Base-by-base conservation (phyloP, 2,797 vertebrate genomes). In the Pampus argenteus region DNA sequence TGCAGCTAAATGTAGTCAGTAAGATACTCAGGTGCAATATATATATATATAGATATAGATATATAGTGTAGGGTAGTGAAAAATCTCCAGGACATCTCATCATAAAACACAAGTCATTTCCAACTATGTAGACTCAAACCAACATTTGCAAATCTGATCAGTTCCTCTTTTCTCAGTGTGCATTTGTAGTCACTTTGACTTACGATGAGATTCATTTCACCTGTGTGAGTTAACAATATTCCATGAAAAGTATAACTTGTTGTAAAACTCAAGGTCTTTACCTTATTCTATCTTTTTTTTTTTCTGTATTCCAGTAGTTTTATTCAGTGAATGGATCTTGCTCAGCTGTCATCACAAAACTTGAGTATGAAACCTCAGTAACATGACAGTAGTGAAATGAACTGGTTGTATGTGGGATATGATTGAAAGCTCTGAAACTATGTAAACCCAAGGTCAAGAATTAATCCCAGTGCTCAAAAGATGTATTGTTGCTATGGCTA, bases 21-120 rank as follows among this genome's bases (percentile, higher is more conserved):
- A 34, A 66, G 45, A 76, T 76, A 82, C 54, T 36, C 48, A 38
- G 66, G 66, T 73, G 50, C 49, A 67, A n/a, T n/a, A n/a, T n/a
- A n/a, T n/a, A n/a, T n/a, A n/a, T n/a, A n/a, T n/a, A n/a, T n/a
- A n/a, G n/a, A n/a, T n/a, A n/a, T n/a, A n/a, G n/a, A n/a, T n/a
- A n/a, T 49, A 45, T 54, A 54, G 49, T 25, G 55, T 28, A 52
- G 51, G 25, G 44, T 31, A 52, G 54, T 28, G 44, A 72, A 71
- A 83, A 64, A 65, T 68, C 58, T 44, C 55, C 50, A 73, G 66
- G 57, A 40, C 2, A 23, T 34, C 10, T 73, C 59, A 58, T 70
- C 55, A 59, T 76, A 31, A 72, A 78, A 34, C 20, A 74, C 71
- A 70, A 70, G 48, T 59, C 26, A 2, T 31, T 74, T 79, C 38